Conservation (phyloP, 2,113 vertebrate species). For the Epinephelus moara region DNA sequence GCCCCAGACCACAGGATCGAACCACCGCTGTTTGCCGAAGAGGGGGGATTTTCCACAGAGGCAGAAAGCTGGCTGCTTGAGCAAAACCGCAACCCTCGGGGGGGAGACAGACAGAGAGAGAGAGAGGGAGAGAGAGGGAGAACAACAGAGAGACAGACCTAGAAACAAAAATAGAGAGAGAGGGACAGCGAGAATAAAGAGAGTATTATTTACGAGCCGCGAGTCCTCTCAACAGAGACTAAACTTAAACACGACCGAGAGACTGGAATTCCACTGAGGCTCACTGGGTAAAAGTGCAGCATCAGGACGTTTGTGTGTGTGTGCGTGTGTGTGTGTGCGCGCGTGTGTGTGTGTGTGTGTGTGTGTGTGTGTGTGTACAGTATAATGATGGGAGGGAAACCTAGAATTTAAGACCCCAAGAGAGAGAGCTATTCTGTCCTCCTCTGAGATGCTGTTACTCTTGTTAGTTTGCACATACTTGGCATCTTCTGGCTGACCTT, state of each 20-base stretch:
- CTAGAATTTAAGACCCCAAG: constrained; percentile 60
- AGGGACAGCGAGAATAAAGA: constrained; percentile 37
- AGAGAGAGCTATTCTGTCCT: constrained; percentile 29
- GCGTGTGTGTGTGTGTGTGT: background rate
- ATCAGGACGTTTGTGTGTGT: constrained; percentile 47
- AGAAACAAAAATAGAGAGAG: constrained; percentile 42
- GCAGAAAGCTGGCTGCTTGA: constrained; percentile 39
- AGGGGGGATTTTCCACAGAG: constrained; percentile 65
- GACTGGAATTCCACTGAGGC: constrained; percentile 61
- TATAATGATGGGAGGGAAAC: constrained; percentile 64
- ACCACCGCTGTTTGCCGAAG: constrained; percentile 35
- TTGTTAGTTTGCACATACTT: constrained; percentile 27
- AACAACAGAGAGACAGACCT: constrained; percentile 41
- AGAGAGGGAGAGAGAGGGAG: background rate
- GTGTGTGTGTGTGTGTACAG: background rate
- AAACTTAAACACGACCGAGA: constrained; percentile 63
- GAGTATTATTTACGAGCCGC: constrained; percentile 55
- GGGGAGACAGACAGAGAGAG: background rate
- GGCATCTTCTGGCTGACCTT: constrained; percentile 19
- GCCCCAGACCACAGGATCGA: constrained; percentile 55
- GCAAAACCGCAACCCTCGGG: constrained; percentile 42
- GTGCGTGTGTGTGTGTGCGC: constrained; percentile 19
- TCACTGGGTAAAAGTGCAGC: constrained; percentile 52
- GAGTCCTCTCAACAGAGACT: constrained; percentile 53
- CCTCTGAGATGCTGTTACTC: constrained; percentile 4